Evolutionary conservation across 2,797 vertebrate species (phyloP).

Genomic region (Acrocephalus scirpaceus): DNA sequence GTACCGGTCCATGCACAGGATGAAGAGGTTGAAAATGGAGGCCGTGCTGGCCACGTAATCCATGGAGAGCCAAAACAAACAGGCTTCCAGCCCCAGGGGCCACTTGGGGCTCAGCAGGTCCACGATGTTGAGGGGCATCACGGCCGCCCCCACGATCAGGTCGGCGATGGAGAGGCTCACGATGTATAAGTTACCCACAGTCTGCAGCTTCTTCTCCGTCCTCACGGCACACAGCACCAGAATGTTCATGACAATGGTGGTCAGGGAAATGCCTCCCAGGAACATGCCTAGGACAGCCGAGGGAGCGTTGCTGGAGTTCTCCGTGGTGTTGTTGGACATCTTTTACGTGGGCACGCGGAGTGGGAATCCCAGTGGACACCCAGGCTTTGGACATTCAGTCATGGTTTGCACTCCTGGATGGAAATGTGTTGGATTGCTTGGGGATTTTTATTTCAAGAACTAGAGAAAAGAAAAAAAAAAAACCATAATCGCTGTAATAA

Average conservation of each 20-base stretch:
- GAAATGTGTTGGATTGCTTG: background rate
- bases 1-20: slow-evolving; percentile 92
- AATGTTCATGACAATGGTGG: slow-evolving; percentile 91
- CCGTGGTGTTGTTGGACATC: slow-evolving; percentile 66
- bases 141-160: slow-evolving; percentile 88
- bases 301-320: slow-evolving; percentile 65
- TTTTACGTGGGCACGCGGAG: background rate
- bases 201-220: slow-evolving; percentile 91
- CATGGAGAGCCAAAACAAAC: slow-evolving; percentile 96
- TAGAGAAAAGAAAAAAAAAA: slow-evolving; percentile 11
- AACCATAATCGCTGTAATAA: background rate
- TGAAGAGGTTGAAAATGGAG: slow-evolving; percentile 94
- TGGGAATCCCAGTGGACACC: background rate
- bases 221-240: slow-evolving; percentile 91
- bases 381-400: background rate
- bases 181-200: slow-evolving; percentile 94
- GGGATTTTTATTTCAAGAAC: background rate
- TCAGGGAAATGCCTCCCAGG: slow-evolving; percentile 86
- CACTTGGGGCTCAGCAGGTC: slow-evolving; percentile 84
- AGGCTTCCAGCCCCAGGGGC: slow-evolving; percentile 84
- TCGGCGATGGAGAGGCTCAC: slow-evolving; percentile 94
- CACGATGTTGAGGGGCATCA: slow-evolving; percentile 93
- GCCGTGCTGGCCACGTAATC: slow-evolving; percentile 97
- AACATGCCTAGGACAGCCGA: slow-evolving; percentile 80
- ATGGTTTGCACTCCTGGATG: background rate